Evolutionary conservation across 30 jellyfish, hydroid and myxozoan species (phyloP).

Genomic region (Hydra vulgaris): DNA sequence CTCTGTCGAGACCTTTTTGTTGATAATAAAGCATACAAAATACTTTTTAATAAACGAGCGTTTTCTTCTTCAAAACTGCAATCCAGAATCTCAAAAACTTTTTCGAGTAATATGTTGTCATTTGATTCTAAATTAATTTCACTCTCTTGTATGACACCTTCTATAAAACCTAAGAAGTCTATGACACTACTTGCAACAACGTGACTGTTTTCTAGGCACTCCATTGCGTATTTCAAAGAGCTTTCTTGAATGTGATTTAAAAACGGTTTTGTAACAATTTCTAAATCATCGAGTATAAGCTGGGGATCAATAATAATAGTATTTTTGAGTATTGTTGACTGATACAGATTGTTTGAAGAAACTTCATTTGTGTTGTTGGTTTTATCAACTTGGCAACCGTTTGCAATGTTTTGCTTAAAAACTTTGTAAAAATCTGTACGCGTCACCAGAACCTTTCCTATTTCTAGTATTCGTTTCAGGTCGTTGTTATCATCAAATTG

Average conservation of each 20-base stretch:
- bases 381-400: background rate
- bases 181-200: background rate
- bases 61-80: background rate
- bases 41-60: background rate
- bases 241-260: background rate
- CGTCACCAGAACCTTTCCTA: background rate
- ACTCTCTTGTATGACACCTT: background rate
- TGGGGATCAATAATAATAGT: slow-evolving; percentile 12
- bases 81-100: background rate
- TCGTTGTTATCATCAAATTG: background rate
- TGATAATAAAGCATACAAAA: background rate
- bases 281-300: background rate
- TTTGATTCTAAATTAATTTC: background rate
- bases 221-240: background rate
- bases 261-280: slow-evolving; percentile 5
- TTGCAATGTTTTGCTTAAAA: background rate
- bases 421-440: background rate
- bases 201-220: slow-evolving; percentile 12
- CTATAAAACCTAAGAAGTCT: background rate
- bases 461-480: background rate
- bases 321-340: slow-evolving; percentile 3
- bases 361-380: background rate
- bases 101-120: background rate
- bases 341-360: background rate
- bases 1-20: background rate